phyloP scores from a whole-genome alignment of 2,113 vertebrate genomes.

The Cyphomyrus discorhynchus region DNA sequence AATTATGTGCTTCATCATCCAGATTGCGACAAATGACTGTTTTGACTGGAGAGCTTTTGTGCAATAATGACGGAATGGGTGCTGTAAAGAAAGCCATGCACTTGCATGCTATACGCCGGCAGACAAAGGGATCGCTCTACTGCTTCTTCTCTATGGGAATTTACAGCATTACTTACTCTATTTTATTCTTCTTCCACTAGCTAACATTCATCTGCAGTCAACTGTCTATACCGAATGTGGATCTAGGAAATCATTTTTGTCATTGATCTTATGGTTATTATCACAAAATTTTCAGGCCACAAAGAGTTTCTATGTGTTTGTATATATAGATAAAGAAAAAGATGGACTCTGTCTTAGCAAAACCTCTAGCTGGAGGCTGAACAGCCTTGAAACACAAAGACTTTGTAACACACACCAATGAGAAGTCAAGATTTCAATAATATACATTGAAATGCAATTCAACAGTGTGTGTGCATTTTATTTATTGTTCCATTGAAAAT shows the following conservation, averaged over 20 bases:
- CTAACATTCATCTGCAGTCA: neutral
- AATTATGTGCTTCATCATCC: conserved; percentile 26
- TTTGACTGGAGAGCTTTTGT: conserved; percentile 14
- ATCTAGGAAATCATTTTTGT: neutral
- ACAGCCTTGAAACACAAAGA: neutral
- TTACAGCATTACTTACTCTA: neutral
- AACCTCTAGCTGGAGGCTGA: neutral
- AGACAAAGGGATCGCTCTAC: neutral
- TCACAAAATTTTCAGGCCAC: neutral
- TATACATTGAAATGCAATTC: neutral
- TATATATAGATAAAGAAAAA: neutral
- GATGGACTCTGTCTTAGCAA: neutral
- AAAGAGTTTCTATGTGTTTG: neutral
- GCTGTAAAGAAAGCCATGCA: neutral
- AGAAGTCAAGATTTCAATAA: neutral
- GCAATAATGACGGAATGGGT: conserved; percentile 9
- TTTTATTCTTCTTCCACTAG: neutral
- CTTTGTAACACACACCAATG: neutral
- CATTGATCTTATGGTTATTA: neutral
- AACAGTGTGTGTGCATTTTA: neutral
- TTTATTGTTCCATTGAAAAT: neutral
- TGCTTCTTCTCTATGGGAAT: neutral
- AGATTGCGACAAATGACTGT: conserved; percentile 12
- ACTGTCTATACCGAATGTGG: neutral
- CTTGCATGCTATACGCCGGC: too few relatives aligned